Percentiles rank a stretch among this genome's conserved stretches.
phyloP scores from a whole-genome alignment of 2,888 invertebrate genomes.

The Halictus ligatus region DNA sequence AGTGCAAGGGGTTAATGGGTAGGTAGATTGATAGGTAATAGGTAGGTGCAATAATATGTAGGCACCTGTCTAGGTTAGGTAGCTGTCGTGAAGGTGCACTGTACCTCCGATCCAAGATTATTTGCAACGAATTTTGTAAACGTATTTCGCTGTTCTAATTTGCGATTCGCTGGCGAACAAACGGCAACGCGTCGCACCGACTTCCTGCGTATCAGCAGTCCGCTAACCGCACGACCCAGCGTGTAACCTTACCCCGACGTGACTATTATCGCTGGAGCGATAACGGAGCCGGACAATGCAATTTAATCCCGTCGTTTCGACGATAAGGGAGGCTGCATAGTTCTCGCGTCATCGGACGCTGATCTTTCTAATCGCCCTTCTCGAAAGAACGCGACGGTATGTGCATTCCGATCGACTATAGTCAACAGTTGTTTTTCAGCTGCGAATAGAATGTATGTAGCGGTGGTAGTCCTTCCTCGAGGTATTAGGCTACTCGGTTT shows the following conservation, averaged over 20 bases:
- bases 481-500: no score
- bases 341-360: slow-evolving; percentile 52
- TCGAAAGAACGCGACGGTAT: slow-evolving; percentile 18
- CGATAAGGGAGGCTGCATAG: slow-evolving; percentile 24
- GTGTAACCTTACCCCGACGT: slow-evolving; percentile 53
- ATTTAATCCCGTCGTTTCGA: slow-evolving; percentile 60
- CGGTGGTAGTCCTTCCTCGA: no score
- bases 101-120: neutral
- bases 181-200: slow-evolving; percentile 29
- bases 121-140: neutral
- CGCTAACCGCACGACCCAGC: slow-evolving; percentile 37
- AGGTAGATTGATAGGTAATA: no score
- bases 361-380: slow-evolving; percentile 60
- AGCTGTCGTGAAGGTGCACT: no score
- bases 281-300: slow-evolving; percentile 52
- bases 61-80: no score
- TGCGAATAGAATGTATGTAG: neutral
- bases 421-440: slow-evolving; percentile 6
- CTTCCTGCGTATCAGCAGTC: slow-evolving; percentile 11
- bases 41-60: no score
- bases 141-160: neutral
- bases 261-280: slow-evolving; percentile 54
- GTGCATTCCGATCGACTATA: slow-evolving; percentile 12
- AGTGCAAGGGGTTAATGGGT: no score
- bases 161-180: slow-evolving; percentile 16